Evolutionary conservation across 2,888 invertebrate species (phyloP).

Genomic region (Drosophila putrida): DNA sequence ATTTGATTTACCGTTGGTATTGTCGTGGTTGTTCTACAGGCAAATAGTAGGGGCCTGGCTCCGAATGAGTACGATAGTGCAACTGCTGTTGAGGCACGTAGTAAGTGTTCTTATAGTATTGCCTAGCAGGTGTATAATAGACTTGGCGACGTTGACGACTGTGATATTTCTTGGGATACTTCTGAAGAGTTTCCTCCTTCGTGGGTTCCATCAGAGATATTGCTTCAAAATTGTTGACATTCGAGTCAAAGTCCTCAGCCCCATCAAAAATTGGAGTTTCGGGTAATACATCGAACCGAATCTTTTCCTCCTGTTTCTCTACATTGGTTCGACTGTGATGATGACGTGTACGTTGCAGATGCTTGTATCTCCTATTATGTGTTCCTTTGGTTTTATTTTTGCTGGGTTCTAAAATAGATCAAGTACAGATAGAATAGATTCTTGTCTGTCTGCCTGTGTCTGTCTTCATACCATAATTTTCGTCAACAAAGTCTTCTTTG

Average conservation of each 20-base stretch:
- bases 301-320: constrained; percentile 66
- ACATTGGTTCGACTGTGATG: constrained; percentile 49
- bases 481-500: constrained; percentile 83
- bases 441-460: too few relatives aligned
- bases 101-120: neutral
- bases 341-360: constrained; percentile 58
- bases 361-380: constrained; percentile 58
- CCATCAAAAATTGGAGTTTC: constrained; percentile 64
- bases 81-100: neutral
- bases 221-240: constrained; percentile 51
- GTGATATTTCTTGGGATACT: constrained; percentile 80
- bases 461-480: constrained; percentile 80
- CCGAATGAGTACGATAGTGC: neutral
- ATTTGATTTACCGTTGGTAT: constrained; percentile 25
- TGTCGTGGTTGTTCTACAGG: constrained; percentile 7
- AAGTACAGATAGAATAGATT: neutral
- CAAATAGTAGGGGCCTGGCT: constrained; percentile 16
- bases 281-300: constrained; percentile 80
- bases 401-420: constrained; percentile 57
- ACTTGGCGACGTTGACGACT: constrained; percentile 74
- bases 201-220: constrained; percentile 57
- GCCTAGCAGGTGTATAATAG: constrained; percentile 19
- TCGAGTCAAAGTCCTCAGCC: constrained; percentile 55
- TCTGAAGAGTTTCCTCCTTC: constrained; percentile 61
- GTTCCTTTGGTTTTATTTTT: constrained; percentile 54